A percentile compares a stretch with the other conserved stretches of the same genome.
Evolutionary conservation across 2,113 vertebrate species (phyloP).

Genomic region (Onychostruthus taczanowskii): DNA sequence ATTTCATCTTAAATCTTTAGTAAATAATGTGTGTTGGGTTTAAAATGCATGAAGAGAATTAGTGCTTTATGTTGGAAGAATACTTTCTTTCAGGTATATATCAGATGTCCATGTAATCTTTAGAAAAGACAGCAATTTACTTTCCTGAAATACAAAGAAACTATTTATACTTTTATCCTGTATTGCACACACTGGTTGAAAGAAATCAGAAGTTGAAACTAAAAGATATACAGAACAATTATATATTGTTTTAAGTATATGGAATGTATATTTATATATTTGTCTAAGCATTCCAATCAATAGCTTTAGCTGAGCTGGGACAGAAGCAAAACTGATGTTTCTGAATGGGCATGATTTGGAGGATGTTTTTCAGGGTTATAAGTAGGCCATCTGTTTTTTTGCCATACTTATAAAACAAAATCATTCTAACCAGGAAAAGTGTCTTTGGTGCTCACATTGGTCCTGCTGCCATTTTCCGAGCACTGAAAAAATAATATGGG

Average conservation of each 20-base stretch:
- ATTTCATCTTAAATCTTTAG: neutral
- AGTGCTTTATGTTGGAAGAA: neutral
- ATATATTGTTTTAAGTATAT: neutral
- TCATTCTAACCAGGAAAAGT: neutral
- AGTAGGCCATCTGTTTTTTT: neutral
- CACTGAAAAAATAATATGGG: neutral
- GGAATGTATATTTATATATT: neutral
- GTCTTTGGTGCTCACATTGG: neutral
- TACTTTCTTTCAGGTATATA: neutral
- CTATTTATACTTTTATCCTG: neutral
- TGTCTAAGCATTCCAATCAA: neutral
- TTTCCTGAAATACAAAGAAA: neutral
- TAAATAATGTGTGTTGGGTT: neutral
- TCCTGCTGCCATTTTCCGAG: neutral
- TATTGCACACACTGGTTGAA: neutral
- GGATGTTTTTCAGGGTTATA: neutral
- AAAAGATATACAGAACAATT: neutral
- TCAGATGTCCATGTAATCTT: neutral
- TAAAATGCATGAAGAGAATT: neutral
- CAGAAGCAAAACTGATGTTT: neutral
- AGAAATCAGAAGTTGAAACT: neutral
- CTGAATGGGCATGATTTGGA: neutral
- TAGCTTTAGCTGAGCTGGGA: neutral
- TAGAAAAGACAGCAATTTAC: neutral
- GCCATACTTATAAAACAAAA: neutral